Evolutionary conservation across 2,797 vertebrate genomes (phyloP).

Genomic region (Notolabrus celidotus): DNA sequence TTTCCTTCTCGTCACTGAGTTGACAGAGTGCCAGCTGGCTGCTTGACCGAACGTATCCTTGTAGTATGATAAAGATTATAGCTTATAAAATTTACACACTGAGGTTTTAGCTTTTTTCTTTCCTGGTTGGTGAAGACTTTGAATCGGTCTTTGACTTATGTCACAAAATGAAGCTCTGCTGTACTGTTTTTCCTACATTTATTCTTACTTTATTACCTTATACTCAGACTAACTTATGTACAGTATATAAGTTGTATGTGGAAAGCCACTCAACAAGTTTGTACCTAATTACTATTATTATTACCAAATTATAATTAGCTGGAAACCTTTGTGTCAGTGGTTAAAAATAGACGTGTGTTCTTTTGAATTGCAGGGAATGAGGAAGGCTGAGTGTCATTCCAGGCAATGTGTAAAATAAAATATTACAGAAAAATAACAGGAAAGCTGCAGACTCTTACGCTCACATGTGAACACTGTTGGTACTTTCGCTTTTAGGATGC

Average conservation of each 20-base stretch:
- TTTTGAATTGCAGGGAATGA: background rate
- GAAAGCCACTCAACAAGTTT: too few relatives aligned
- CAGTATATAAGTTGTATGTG: too few relatives aligned
- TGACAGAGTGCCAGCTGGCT: conserved; percentile 15
- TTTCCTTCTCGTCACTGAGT: conserved; percentile 23
- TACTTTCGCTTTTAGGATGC: conserved; percentile 70
- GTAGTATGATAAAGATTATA: background rate
- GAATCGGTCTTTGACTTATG: background rate
- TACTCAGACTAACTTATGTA: background rate
- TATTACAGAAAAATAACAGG: conserved; percentile 27
- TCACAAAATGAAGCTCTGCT: background rate
- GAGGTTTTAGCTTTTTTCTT: background rate
- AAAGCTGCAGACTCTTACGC: too few relatives aligned
- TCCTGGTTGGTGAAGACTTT: background rate
- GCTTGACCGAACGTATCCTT: background rate
- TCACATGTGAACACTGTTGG: conserved; percentile 31
- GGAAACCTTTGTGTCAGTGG: background rate
- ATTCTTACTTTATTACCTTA: background rate
- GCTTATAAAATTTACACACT: background rate
- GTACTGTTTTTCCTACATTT: background rate
- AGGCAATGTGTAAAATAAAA: background rate
- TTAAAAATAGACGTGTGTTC: background rate
- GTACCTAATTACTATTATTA: too few relatives aligned
- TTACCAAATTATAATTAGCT: background rate
- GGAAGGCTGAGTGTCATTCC: background rate